These are phyloP conservation scores for Drosophila affinis DNA, from an alignment of 2,888 invertebrate species.

Conservation along the genomic window DNA sequence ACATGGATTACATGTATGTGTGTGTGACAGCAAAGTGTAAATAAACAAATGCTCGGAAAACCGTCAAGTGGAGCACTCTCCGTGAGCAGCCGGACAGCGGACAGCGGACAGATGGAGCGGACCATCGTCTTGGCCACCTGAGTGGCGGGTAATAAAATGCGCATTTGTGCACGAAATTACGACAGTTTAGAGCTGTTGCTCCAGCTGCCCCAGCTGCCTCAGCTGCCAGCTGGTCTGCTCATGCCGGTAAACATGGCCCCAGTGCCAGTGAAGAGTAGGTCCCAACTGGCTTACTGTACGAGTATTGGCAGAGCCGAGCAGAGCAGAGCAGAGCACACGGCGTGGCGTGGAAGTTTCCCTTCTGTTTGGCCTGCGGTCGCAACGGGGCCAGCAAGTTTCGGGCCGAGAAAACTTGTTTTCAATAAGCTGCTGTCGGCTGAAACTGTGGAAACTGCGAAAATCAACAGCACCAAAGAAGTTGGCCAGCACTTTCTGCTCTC, in stretches of 20 bases:
- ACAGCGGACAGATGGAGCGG: constrained; percentile 10
- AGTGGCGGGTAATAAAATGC: constrained; percentile 73
- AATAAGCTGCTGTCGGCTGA: constrained; percentile 58
- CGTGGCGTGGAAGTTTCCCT: constrained; percentile 16
- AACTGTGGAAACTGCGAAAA: constrained; percentile 44
- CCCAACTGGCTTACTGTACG: not conserved
- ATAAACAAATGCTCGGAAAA: constrained; percentile 67
- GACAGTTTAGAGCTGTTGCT: constrained; percentile 51
- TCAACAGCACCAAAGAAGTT: constrained; percentile 36
- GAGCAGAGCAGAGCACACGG: not conserved
- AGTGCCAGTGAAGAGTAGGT: not conserved
- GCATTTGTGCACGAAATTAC: constrained; percentile 75
- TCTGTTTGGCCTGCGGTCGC: constrained; percentile 32
- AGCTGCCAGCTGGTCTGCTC: constrained; percentile 8
- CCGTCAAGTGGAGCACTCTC: constrained; percentile 25
- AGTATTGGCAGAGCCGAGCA: not conserved
- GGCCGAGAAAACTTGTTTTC: constrained; percentile 65
- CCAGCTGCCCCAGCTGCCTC: constrained; percentile 26
- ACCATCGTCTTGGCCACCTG: constrained; percentile 44
- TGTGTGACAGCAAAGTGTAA: constrained; percentile 59
- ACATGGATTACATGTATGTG: not conserved
- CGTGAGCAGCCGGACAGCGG: not conserved
- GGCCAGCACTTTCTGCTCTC: constrained; percentile 18
- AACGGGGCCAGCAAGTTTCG: constrained; percentile 57
- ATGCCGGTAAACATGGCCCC: not conserved